Percentiles rank a stretch among this genome's conserved stretches.
Conservation (phyloP, 2,888 invertebrate species). For the Dasypolia templi region DNA sequence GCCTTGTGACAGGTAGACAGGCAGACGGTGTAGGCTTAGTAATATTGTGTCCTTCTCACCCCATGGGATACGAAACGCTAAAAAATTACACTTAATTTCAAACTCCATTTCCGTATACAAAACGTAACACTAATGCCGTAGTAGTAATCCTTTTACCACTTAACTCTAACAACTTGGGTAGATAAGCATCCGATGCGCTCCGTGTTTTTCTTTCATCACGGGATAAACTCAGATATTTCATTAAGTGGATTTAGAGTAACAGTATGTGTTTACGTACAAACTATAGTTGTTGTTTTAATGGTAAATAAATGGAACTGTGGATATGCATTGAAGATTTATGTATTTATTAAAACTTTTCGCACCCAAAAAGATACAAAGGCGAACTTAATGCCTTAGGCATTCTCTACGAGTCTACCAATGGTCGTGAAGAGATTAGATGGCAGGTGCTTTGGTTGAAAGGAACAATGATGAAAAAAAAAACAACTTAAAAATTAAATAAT, state of each 20-base stretch:
- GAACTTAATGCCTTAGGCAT: too few relatives aligned
- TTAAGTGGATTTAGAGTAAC: slow-evolving; percentile 23
- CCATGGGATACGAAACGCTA: too few relatives aligned
- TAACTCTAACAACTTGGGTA: slow-evolving; percentile 37
- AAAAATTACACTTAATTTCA: neutral
- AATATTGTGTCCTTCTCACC: neutral
- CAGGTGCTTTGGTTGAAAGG: too few relatives aligned
- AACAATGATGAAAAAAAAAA: too few relatives aligned
- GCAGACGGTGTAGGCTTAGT: neutral
- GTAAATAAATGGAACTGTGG: neutral
- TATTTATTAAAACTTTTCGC: too few relatives aligned
- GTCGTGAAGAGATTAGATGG: too few relatives aligned
- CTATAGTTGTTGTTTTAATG: slow-evolving; percentile 11
- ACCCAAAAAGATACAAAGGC: too few relatives aligned
- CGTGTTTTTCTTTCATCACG: slow-evolving; percentile 57
- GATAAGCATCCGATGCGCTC: slow-evolving; percentile 41
- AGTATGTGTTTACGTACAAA: slow-evolving; percentile 23
- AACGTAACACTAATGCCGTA: slow-evolving; percentile 22
- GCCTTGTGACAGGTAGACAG: too few relatives aligned
- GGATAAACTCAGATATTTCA: slow-evolving; percentile 51
- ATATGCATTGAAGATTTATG: neutral
- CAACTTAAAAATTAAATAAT: too few relatives aligned
- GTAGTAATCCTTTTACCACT: slow-evolving; percentile 51
- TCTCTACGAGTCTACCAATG: too few relatives aligned
- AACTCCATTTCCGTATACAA: slow-evolving; percentile 35